Base-by-base conservation (phyloP, 2,113 vertebrate species). In the Empidonax alnorum region DNA sequence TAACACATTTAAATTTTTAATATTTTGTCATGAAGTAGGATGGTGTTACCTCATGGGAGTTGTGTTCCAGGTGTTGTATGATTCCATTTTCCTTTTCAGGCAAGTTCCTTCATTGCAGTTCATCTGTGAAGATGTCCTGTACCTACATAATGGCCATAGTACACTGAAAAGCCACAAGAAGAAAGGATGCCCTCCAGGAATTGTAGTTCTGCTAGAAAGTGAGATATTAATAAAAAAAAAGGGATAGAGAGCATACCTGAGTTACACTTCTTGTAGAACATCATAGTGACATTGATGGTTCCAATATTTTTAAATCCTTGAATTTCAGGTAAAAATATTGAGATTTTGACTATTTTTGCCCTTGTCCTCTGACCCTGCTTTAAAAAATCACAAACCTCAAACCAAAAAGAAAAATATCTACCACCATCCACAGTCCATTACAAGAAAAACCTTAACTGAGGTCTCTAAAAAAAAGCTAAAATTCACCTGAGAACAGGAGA, bases 351-450 rank as follows among this genome's bases (percentile, higher is more conserved):
- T 17, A 73, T 71, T 84, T 84, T 62, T 67, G 10, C 5, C 30
- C 5, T 30, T 63, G 6, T 3, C 9, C 5, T 74, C 78, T 24
- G 2, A 14, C 6, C 7, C 4, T 2, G 28, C 10, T 4, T 7
- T 8, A 31, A 61, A 68, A 61, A 28, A 50, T 7, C n/a, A 53
- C 33, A 21, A 4, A 8, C 24, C 5, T 25, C 10, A 22, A 49
- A 31, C 14, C 14, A 41, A 47, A 41, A 11, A 1, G 23, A 47
- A 55, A 49, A 55, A 62, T 55, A 63, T 27, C 24, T 83, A 2
- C 14, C 27, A 30, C n/a, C 11, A 66, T 69, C 30, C 59, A 46
- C 14, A 55, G 10, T 19, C 10, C 11, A 39, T 59, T 81, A 37
- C 2, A 72, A 44, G 18, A 1, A 91, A 93, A 89, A 74, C 5